Percentiles rank a stretch among this genome's conserved stretches.
These are phyloP conservation scores for Aporophyla nigra DNA, from an alignment of 2,888 invertebrate genomes.

Conservation along the genomic window DNA sequence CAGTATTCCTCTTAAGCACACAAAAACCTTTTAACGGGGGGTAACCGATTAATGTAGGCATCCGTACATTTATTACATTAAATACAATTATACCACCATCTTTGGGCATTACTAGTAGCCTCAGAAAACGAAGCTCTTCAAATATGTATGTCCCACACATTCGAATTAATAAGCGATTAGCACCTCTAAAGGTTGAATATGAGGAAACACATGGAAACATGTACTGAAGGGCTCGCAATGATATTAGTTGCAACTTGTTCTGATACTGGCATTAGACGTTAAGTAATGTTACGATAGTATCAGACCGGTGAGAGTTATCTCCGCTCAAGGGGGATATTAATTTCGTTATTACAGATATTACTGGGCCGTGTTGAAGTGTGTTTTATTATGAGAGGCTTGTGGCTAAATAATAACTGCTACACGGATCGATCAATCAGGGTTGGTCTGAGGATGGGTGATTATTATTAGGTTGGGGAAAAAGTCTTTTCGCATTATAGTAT, in stretches of 20 bases:
- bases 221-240: slow-evolving; percentile 2
- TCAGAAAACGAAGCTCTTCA: neutral
- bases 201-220: slow-evolving; percentile 19
- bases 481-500: no score
- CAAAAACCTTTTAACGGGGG: neutral
- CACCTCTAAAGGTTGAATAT: slow-evolving; percentile 39
- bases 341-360: no score
- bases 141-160: neutral
- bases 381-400: no score
- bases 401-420: no score
- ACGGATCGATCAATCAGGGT: no score
- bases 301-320: neutral
- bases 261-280: slow-evolving; percentile 10
- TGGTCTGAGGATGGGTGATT: no score
- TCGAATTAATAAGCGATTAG: slow-evolving; percentile 33
- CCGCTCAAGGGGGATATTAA: no score
- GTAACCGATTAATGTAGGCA: neutral
- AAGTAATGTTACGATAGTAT: neutral
- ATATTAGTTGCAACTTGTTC: slow-evolving; percentile 9
- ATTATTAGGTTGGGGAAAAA: no score
- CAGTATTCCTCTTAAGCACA: neutral
- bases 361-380: no score
- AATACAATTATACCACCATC: neutral
- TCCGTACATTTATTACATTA: neutral
- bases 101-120: neutral